Percentiles rank a stretch among this genome's conserved stretches.
phyloP scores from a whole-genome alignment of 1,140 invertebrate species.

The Cryptotermes secundus region DNA sequence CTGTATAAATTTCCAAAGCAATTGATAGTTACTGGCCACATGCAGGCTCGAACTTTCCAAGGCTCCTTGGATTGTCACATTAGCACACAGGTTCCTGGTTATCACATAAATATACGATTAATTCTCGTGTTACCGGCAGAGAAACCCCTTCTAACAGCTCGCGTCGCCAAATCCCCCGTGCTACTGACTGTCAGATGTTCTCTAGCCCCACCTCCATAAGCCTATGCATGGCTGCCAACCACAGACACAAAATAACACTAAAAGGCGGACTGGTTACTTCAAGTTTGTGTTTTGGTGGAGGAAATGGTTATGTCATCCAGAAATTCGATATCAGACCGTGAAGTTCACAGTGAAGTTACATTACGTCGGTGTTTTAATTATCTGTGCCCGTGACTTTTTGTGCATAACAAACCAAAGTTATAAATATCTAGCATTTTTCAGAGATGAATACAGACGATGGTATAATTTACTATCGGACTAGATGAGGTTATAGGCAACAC shows the following conservation, averaged over 20 bases:
- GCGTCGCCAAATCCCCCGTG: not conserved
- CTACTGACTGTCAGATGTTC: slow-evolving; percentile 18
- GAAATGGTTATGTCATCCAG: not conserved
- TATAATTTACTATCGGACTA: too few species aligned
- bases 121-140: not conserved
- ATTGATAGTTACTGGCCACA: too few species aligned
- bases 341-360: not conserved
- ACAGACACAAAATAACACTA: not conserved
- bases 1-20: not conserved
- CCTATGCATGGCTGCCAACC: slow-evolving; percentile 1
- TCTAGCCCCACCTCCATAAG: not conserved
- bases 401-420: too few species aligned
- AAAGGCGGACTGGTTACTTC: not conserved
- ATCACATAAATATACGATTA: not conserved
- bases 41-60: not conserved
- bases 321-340: not conserved
- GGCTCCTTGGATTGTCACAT: not conserved
- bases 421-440: too few species aligned
- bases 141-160: not conserved
- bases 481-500: too few species aligned
- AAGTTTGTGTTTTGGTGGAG: not conserved
- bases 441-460: too few species aligned
- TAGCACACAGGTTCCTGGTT: not conserved
- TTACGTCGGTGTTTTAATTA: too few species aligned
- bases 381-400: too few species aligned